A percentile compares a stretch with the other conserved stretches of the same genome.
phyloP scores from a whole-genome alignment of 2,888 invertebrate species.

The Meta bourneti region DNA sequence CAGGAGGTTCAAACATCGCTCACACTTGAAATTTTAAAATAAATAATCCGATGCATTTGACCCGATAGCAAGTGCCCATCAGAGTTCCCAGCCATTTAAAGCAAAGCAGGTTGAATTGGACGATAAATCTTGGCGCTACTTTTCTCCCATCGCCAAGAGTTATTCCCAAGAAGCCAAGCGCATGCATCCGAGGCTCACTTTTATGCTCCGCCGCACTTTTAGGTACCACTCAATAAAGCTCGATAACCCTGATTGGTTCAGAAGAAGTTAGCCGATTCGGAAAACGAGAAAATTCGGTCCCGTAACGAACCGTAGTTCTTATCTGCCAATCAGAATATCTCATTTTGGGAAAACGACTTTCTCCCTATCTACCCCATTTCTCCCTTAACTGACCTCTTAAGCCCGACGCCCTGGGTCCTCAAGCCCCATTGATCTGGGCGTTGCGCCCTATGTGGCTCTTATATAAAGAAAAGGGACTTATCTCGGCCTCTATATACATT shows the following conservation, averaged over 20 bases:
- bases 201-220: constrained; percentile 57
- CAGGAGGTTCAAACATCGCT: no score
- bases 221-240: constrained; percentile 72
- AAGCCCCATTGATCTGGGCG: constrained; percentile 58
- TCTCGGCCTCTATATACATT: constrained; percentile 41
- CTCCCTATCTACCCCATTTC: constrained; percentile 71
- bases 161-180: constrained; percentile 27
- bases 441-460: constrained; percentile 31
- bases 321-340: constrained; percentile 75
- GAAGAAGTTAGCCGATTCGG: constrained; percentile 73
- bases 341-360: constrained; percentile 69
- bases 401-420: constrained; percentile 14
- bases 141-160: neutral
- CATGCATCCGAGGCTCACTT: constrained; percentile 49
- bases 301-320: constrained; percentile 72
- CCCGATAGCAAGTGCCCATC: no score
- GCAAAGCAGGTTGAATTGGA: constrained; percentile 19
- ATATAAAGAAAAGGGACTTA: constrained; percentile 40
- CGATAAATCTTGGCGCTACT: neutral
- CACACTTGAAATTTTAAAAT: no score
- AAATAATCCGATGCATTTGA: no score
- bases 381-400: constrained; percentile 70
- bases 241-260: constrained; percentile 71
- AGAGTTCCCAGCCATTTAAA: neutral
- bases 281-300: constrained; percentile 67